These are phyloP conservation scores for Platycercus adscitus DNA, from an alignment of 2,113 vertebrate genomes.

Conservation along the genomic window DNA sequence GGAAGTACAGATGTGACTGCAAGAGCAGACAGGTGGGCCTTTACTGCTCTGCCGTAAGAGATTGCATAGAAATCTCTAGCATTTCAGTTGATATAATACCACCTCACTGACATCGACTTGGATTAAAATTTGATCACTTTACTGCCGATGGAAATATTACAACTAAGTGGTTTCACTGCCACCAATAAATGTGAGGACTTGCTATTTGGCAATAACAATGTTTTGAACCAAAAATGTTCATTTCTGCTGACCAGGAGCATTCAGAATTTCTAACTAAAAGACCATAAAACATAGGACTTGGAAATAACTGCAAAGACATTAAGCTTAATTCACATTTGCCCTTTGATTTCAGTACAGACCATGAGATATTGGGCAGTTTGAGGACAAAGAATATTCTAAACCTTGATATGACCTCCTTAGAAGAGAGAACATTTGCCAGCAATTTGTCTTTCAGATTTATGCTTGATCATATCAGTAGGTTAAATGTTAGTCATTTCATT, in stretches of 20 bases:
- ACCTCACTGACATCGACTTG: background rate
- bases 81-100: background rate
- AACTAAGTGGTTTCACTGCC: background rate
- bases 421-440: background rate
- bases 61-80: background rate
- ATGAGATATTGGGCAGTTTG: background rate
- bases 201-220: background rate
- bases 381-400: background rate
- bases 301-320: background rate
- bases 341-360: background rate
- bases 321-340: background rate
- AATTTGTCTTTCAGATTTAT: constrained; percentile 44
- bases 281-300: background rate
- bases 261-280: background rate
- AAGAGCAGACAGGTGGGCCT: background rate
- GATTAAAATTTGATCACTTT: background rate
- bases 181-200: background rate
- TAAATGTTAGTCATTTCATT: constrained; percentile 45
- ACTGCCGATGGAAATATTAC: background rate
- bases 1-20: background rate
- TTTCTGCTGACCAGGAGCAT: background rate
- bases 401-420: background rate
- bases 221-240: background rate
- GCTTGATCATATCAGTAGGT: background rate
- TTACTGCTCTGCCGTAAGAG: constrained; percentile 11